Conservation (phyloP, 1,140 invertebrate species). For the Xylocopa sonorina region DNA sequence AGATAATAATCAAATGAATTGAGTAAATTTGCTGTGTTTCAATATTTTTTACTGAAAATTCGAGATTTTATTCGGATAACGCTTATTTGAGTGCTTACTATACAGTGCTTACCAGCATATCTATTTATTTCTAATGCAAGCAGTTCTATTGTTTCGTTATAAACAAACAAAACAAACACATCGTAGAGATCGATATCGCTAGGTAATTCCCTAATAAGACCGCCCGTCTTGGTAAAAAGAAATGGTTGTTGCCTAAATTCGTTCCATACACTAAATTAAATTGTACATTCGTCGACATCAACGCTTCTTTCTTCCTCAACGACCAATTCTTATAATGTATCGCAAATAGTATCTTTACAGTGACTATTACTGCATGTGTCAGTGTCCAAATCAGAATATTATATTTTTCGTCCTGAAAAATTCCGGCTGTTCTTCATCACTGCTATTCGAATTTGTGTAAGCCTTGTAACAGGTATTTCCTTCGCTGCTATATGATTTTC, state of each 20-base stretch:
- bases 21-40: too few species aligned
- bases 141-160: background rate
- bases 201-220: background rate
- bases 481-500: constrained; percentile 27
- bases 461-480: constrained; percentile 26
- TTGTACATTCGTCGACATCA: constrained; percentile 33
- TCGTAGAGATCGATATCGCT: background rate
- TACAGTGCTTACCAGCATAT: too few species aligned
- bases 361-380: constrained; percentile 43
- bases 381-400: constrained; percentile 44
- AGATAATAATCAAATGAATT: too few species aligned
- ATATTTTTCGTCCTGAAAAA: constrained; percentile 26
- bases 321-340: constrained; percentile 46
- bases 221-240: background rate
- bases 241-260: constrained; percentile 26
- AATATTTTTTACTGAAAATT: too few species aligned
- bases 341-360: constrained; percentile 24
- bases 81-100: too few species aligned
- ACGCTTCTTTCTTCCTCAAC: constrained; percentile 26
- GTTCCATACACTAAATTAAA: constrained; percentile 31
- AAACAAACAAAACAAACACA: too few species aligned
- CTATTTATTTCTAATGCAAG: constrained; percentile 1
- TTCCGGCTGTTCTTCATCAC: constrained; percentile 30
- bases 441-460: constrained; percentile 34
- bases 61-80: too few species aligned